Conservation (phyloP, 1,140 invertebrate species). For the Anastrepha obliqua region DNA sequence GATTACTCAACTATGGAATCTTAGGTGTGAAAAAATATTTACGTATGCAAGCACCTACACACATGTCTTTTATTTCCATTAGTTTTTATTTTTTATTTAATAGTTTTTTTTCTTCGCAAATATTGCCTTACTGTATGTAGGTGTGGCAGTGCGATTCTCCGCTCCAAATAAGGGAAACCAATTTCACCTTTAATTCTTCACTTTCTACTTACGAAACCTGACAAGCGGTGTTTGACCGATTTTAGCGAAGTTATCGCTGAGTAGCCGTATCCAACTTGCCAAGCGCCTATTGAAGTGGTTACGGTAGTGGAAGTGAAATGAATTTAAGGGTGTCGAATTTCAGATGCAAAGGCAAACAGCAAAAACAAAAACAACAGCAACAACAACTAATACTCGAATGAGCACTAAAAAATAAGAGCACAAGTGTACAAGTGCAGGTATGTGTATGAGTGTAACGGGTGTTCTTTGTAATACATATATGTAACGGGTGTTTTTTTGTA, state of each 20-base stretch:
- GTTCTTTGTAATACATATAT: too few species aligned
- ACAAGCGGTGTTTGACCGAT: conserved; percentile 42
- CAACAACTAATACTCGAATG: neutral
- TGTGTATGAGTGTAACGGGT: neutral
- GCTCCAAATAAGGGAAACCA: neutral
- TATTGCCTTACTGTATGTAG: too few species aligned
- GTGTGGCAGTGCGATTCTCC: too few species aligned
- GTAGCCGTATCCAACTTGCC: neutral
- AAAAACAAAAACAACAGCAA: neutral
- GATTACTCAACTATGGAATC: neutral
- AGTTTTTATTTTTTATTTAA: too few species aligned
- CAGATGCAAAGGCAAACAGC: neutral
- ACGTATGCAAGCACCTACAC: too few species aligned
- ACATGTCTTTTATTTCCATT: too few species aligned
- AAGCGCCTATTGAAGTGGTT: too few species aligned
- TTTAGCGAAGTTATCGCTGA: neutral
- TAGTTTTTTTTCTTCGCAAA: too few species aligned
- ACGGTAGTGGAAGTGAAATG: neutral
- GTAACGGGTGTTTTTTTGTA: too few species aligned
- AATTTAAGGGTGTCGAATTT: conserved; percentile 24
- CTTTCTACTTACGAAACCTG: conserved; percentile 12
- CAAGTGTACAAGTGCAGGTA: neutral
- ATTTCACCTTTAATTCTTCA: neutral
- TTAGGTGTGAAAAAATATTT: too few species aligned
- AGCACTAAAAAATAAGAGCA: neutral